These are phyloP conservation scores for Stegastes partitus DNA, from an alignment of 2,113 vertebrate genomes.

Conservation along the genomic window DNA sequence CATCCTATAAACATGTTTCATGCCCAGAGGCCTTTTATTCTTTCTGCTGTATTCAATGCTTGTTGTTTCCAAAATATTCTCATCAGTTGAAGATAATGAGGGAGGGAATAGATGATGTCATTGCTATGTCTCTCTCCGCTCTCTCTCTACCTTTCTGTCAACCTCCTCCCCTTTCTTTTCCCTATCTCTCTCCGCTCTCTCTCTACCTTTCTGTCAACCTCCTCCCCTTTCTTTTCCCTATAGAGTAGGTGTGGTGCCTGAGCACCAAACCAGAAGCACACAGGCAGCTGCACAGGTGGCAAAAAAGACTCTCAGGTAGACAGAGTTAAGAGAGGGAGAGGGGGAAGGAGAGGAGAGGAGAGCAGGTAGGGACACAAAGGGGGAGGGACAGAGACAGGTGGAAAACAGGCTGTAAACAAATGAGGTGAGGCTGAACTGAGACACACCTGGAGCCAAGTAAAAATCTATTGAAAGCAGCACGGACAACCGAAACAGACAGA, in stretches of 20 bases:
- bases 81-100: background rate
- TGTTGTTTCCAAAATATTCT: conserved; percentile 6
- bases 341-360: background rate
- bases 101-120: conserved; percentile 53
- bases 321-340: background rate
- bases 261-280: conserved; percentile 50
- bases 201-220: conserved; percentile 31
- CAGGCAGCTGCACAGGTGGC: conserved; percentile 56
- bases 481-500: background rate
- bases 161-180: conserved; percentile 49
- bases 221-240: conserved; percentile 48
- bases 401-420: conserved; percentile 57
- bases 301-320: conserved; percentile 34
- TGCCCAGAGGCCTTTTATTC: background rate
- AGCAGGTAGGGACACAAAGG: background rate
- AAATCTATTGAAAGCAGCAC: conserved; percentile 1
- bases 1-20: background rate
- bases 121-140: conserved; percentile 10
- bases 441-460: conserved; percentile 18
- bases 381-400: conserved; percentile 41
- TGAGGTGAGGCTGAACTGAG: conserved; percentile 28
- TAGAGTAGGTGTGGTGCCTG: conserved; percentile 61
- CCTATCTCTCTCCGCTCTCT: conserved; percentile 17
- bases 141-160: conserved; percentile 23
- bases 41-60: background rate